phyloP scores from a whole-genome alignment of 2,797 vertebrate species.

The Sebastes elongatus region DNA sequence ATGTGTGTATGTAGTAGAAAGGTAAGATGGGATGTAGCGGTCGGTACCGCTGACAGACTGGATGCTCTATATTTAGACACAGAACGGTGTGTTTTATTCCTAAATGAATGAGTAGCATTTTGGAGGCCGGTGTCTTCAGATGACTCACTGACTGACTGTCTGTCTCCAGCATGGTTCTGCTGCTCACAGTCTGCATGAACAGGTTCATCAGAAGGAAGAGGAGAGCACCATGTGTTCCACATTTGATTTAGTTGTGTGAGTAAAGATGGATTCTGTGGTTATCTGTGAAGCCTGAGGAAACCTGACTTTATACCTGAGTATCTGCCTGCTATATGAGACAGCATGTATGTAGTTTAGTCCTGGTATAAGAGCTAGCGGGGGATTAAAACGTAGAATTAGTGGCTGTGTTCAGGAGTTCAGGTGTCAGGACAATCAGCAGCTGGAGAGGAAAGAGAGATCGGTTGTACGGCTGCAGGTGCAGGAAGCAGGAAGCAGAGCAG shows the following conservation, averaged over 20 bases:
- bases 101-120: neutral
- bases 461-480: neutral
- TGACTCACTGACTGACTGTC: constrained; percentile 23
- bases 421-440: neutral
- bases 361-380: neutral
- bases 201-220: neutral
- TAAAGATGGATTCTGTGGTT: neutral
- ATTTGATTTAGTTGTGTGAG: neutral
- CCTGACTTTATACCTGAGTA: no score
- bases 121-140: neutral
- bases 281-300: neutral
- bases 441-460: neutral
- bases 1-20: neutral
- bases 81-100: neutral
- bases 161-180: neutral
- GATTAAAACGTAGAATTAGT: neutral
- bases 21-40: neutral
- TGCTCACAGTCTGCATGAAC: neutral
- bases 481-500: neutral
- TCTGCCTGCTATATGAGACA: no score
- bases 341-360: no score
- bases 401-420: neutral
- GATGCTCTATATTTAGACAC: constrained; percentile 21
- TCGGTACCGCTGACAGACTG: neutral
- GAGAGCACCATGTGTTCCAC: neutral